A percentile compares a stretch with the other conserved stretches of the same genome.
These are phyloP conservation scores for Tachypleus tridentatus DNA, from an alignment of 1,140 invertebrate genomes.

Conservation along the genomic window DNA sequence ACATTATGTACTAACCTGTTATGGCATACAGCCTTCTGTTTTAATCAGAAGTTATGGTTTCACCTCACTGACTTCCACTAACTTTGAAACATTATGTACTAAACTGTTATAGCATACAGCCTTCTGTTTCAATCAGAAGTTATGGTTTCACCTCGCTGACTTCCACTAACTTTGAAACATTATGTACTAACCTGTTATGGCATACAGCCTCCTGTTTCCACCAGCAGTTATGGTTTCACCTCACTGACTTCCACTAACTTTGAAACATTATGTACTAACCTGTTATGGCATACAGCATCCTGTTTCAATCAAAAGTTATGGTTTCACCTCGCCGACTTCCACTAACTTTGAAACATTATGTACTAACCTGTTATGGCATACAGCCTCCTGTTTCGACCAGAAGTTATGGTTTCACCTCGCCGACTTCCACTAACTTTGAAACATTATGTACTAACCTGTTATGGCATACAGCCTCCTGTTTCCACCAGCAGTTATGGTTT, in stretches of 20 bases:
- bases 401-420: slow-evolving; percentile 50
- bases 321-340: slow-evolving; percentile 38
- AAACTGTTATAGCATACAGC: slow-evolving; percentile 52
- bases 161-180: too few relatives aligned
- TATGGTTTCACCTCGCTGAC: too few relatives aligned
- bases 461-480: slow-evolving; percentile 64
- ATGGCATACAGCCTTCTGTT: too few relatives aligned
- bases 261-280: too few relatives aligned
- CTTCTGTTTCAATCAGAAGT: slow-evolving; percentile 70
- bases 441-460: slow-evolving; percentile 36
- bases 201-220: too few relatives aligned
- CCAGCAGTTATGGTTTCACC: slow-evolving; percentile 60
- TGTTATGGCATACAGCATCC: slow-evolving; percentile 57
- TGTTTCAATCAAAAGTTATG: slow-evolving; percentile 71
- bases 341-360: slow-evolving; percentile 48
- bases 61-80: too few relatives aligned
- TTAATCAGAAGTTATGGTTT: slow-evolving; percentile 67
- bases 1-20: too few relatives aligned
- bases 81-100: too few relatives aligned
- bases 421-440: slow-evolving; percentile 47
- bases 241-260: too few relatives aligned
- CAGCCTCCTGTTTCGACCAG: slow-evolving; percentile 67
- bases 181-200: too few relatives aligned
- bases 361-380: slow-evolving; percentile 49
- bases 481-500: slow-evolving; percentile 67